Evolutionary conservation across 2,888 invertebrate species (phyloP), one percentile per base, ranked within the genome.

Genomic region (Dysmachus trigonus): DNA sequence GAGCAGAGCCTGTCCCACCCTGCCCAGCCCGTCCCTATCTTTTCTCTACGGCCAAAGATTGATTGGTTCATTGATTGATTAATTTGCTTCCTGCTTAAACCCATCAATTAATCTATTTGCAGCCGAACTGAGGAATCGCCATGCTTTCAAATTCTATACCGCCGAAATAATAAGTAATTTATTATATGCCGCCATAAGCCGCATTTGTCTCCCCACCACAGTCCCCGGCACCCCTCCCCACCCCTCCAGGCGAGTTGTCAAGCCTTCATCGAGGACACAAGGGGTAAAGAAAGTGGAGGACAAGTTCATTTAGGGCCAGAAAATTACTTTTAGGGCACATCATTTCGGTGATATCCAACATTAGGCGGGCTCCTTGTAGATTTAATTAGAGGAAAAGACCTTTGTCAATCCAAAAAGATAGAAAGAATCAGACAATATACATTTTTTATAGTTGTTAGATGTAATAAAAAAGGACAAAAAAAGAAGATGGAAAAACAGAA

Each of bases 61-160:
- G 83, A 83, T 83, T 72, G 83, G 72, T 72, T 38, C 72, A 83
- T 83, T 83, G 83, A 83, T 83, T 83, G 83, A 83, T 83, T 83
- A 72, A 72, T 72, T 83, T 72, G 83, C 30, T 72, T 83, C 83
- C 22, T 72, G 31, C 41, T 83, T 72, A 72, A 72, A 51, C 62
- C 81, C 62, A 82, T 71, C 83, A 83, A 83, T 72, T 83, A 83
- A 83, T 81, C 81, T 81, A 81, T 81, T 31, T 81, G 51, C 41
- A 30, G 27, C 47, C 47, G 47, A 79, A 73, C 35, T 73, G 79
- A 27, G 30, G 47, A n/a, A 41, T 47, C 79, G 38, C 13, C 41
- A 18, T 76, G 76, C 38, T 38, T 38, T 38, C 35, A 76, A 76
- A 35, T 76, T 35, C 35, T 38, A 22, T 76, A 76, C 76, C 33